These are phyloP conservation scores for Synanthedon andrenaeformis DNA, from an alignment of 2,888 invertebrate species.

Conservation along the genomic window DNA sequence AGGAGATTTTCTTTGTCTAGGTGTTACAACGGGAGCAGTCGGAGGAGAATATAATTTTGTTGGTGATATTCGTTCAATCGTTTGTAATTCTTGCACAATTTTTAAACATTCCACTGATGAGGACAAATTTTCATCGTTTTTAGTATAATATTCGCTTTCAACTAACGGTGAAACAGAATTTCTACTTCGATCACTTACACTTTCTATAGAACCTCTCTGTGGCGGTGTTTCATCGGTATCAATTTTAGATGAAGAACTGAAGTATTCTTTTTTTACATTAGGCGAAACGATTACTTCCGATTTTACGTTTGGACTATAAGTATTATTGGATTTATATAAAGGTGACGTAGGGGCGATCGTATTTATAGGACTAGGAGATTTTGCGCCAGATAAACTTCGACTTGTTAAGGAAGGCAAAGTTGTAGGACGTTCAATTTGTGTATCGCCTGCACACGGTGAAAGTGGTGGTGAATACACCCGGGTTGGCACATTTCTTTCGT, in stretches of 20 bases:
- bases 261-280: constrained; percentile 30
- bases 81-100: constrained; percentile 15
- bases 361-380: constrained; percentile 61
- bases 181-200: constrained; percentile 24
- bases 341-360: constrained; percentile 37
- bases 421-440: constrained; percentile 49
- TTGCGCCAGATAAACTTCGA: constrained; percentile 42
- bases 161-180: constrained; percentile 31
- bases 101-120: constrained; percentile 23
- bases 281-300: constrained; percentile 34
- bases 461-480: constrained; percentile 66
- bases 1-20: constrained; percentile 41
- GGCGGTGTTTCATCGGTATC: constrained; percentile 18
- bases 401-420: constrained; percentile 52
- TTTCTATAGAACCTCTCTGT: constrained; percentile 23
- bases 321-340: constrained; percentile 32
- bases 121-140: constrained; percentile 20
- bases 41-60: constrained; percentile 19
- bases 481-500: constrained; percentile 51
- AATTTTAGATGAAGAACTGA: constrained; percentile 30
- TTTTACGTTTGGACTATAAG: constrained; percentile 30
- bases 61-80: constrained; percentile 32
- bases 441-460: constrained; percentile 72
- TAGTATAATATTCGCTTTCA: constrained; percentile 19
- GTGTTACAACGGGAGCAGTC: constrained; percentile 22